A percentile compares a stretch with the other conserved stretches of the same genome.
These are phyloP conservation scores for Litocranius walleri DNA, from an alignment of 2,113 vertebrate species.

Conservation along the genomic window DNA sequence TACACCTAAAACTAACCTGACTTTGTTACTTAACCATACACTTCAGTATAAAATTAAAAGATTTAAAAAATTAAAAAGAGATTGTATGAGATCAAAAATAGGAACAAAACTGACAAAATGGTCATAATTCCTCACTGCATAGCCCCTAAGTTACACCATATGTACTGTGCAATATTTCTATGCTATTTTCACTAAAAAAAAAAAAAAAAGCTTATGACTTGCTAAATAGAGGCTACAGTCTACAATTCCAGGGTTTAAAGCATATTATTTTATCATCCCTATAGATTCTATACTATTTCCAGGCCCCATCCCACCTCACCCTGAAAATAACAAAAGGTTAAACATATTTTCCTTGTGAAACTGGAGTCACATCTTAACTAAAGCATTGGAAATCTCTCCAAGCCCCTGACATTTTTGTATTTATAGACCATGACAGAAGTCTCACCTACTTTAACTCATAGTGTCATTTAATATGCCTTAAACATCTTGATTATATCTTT, in stretches of 20 bases:
- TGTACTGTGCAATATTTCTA: background rate
- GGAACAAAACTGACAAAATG: background rate
- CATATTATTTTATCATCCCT: background rate
- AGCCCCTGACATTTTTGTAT: conserved; percentile 46
- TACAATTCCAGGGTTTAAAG: background rate
- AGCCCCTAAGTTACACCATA: background rate
- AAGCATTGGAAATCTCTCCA: conserved; percentile 33
- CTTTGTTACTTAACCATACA: background rate
- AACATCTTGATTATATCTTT: conserved; percentile 67
- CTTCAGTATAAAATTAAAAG: background rate
- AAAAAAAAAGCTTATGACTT: background rate
- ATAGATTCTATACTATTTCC: background rate
- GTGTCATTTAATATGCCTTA: conserved; percentile 49
- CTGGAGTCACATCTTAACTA: background rate
- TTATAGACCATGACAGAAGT: conserved; percentile 40
- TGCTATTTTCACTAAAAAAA: background rate
- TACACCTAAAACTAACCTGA: background rate
- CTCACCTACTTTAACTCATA: conserved; percentile 18
- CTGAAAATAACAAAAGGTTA: conserved; percentile 35
- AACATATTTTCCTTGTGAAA: conserved; percentile 32
- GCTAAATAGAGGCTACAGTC: background rate
- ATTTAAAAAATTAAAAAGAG: background rate
- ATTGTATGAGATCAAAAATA: background rate
- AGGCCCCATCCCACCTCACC: background rate
- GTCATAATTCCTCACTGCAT: background rate